A percentile compares a stretch with the other conserved stretches of the same genome.
These are phyloP conservation scores for Hycleus cichorii DNA, from an alignment of 1,140 invertebrate genomes.

Conservation along the genomic window DNA sequence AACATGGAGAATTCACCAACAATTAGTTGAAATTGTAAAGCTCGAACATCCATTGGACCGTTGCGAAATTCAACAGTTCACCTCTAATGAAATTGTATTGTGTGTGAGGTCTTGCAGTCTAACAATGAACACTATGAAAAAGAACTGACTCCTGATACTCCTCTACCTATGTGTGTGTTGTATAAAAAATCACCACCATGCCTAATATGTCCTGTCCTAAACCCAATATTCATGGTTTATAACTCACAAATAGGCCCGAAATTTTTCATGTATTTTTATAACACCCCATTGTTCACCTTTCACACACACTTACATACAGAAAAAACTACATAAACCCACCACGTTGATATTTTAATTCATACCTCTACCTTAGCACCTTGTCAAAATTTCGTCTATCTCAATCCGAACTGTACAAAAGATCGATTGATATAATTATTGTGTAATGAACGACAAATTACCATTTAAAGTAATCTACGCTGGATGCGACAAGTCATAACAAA, in stretches of 20 bases:
- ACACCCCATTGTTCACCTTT: slow-evolving; percentile 16
- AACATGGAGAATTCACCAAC: not conserved
- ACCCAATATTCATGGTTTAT: slow-evolving; percentile 24
- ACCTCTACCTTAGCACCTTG: too few relatives aligned
- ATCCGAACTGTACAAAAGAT: too few relatives aligned
- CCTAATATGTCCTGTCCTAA: slow-evolving; percentile 20
- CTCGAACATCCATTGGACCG: slow-evolving; percentile 18
- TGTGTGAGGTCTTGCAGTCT: slow-evolving; percentile 23
- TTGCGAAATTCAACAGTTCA: slow-evolving; percentile 30
- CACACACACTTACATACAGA: too few relatives aligned
- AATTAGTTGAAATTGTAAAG: slow-evolving; percentile 5
- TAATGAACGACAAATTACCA: too few relatives aligned
- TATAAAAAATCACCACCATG: slow-evolving; percentile 16
- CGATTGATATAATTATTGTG: too few relatives aligned
- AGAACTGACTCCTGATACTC: slow-evolving; percentile 3
- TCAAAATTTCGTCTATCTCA: too few relatives aligned
- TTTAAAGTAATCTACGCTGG: too few relatives aligned
- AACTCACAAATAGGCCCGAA: slow-evolving; percentile 20
- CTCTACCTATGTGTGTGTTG: not conserved
- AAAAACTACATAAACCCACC: too few relatives aligned
- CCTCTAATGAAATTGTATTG: slow-evolving; percentile 32
- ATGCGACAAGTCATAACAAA: too few relatives aligned
- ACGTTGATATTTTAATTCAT: too few relatives aligned
- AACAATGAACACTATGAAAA: not conserved
- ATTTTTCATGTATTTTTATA: slow-evolving; percentile 19